Percentiles rank a stretch among this genome's conserved stretches.
Conservation (phyloP, 2,113 vertebrate genomes). For the Ochotona curzoniae region DNA sequence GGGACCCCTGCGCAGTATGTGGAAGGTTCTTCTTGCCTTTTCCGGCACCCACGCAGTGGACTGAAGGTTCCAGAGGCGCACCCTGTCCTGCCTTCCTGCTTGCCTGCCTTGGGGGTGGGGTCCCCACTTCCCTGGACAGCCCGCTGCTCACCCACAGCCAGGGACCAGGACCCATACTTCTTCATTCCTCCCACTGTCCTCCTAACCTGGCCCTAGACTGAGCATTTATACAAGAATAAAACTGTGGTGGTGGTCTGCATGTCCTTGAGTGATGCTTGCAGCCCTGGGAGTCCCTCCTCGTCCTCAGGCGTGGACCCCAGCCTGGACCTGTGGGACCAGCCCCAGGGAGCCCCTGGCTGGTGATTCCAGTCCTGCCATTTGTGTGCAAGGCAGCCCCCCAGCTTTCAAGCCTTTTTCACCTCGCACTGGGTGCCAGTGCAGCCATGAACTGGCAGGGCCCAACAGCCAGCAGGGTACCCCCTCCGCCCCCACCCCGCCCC, state of each 20-base stretch:
- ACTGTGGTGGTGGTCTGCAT: slow-evolving; percentile 63
- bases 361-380: no score
- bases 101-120: slow-evolving; percentile 1
- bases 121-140: not conserved
- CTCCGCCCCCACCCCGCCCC: no score
- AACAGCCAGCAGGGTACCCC: no score
- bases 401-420: no score
- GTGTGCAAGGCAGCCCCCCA: no score
- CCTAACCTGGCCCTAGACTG: slow-evolving; percentile 72
- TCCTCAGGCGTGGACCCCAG: no score
- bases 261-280: not conserved
- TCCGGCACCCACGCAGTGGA: not conserved
- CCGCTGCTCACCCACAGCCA: not conserved
- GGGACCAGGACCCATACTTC: not conserved
- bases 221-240: slow-evolving; percentile 83
- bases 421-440: no score
- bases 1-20: not conserved
- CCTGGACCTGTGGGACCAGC: no score
- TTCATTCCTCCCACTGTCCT: not conserved
- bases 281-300: no score
- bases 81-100: not conserved
- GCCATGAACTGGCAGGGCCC: no score
- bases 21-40: not conserved
- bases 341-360: no score
- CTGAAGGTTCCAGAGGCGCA: not conserved